phyloP scores from a whole-genome alignment of 2,888 invertebrate species.

The Cecidostiba fungosa region DNA sequence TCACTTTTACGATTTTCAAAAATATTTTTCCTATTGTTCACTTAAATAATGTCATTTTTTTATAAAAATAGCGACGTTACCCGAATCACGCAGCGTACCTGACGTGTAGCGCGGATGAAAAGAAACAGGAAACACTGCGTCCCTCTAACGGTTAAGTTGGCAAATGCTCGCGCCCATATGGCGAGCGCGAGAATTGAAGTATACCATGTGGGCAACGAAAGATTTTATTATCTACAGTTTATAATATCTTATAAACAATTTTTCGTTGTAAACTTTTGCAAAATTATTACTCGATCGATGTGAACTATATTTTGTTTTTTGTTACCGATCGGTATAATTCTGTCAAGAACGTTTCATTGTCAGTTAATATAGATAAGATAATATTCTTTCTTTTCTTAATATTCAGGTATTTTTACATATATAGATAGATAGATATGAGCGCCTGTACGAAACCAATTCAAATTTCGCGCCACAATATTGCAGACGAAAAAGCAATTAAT shows the following conservation, averaged over 20 bases:
- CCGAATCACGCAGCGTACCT: constrained; percentile 69
- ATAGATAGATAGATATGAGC: too few species aligned
- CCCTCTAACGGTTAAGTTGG: constrained; percentile 42
- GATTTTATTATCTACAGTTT: background rate
- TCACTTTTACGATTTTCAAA: constrained; percentile 32
- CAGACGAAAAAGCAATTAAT: too few species aligned
- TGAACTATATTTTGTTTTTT: too few species aligned
- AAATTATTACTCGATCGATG: too few species aligned
- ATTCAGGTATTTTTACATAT: too few species aligned
- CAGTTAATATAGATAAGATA: too few species aligned
- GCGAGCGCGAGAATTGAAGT: constrained; percentile 29
- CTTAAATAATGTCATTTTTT: constrained; percentile 67
- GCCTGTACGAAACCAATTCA: too few species aligned
- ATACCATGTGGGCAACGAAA: background rate
- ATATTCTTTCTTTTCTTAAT: too few species aligned
- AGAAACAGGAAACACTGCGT: constrained; percentile 71
- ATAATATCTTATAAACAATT: too few species aligned
- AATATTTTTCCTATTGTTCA: constrained; percentile 69
- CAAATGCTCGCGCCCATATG: background rate
- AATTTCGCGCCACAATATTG: too few species aligned
- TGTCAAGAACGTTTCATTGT: background rate
- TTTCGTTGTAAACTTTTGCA: too few species aligned
- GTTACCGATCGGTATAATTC: background rate
- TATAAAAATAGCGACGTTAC: constrained; percentile 66
- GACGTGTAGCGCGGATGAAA: constrained; percentile 72